These are phyloP conservation scores for Paedocypris micromegethes DNA, from an alignment of 2,797 vertebrate genomes.

Conservation along the genomic window DNA sequence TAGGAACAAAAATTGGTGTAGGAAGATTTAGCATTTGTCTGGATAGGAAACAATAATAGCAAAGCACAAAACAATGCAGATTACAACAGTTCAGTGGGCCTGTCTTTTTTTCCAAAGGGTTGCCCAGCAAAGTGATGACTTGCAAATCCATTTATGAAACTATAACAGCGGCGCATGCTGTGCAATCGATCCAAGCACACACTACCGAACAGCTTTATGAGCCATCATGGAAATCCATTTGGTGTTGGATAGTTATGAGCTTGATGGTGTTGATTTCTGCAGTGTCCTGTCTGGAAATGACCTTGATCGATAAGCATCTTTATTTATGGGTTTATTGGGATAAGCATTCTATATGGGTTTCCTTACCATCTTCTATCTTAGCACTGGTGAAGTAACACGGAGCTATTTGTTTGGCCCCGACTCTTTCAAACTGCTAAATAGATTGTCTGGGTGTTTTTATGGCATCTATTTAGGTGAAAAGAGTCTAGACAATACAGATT, in stretches of 20 bases:
- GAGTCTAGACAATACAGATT: slow-evolving; percentile 56
- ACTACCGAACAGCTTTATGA: slow-evolving; percentile 43
- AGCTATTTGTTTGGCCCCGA: slow-evolving; percentile 37
- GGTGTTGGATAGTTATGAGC: slow-evolving; percentile 64
- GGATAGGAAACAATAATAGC: not conserved
- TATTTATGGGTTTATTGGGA: slow-evolving; percentile 40
- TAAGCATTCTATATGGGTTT: no score
- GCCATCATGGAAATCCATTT: slow-evolving; percentile 61
- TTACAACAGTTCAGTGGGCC: slow-evolving; percentile 6
- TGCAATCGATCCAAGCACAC: slow-evolving; percentile 55
- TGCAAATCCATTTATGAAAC: slow-evolving; percentile 55
- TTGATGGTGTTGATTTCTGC: slow-evolving; percentile 60
- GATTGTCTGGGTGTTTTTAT: slow-evolving; percentile 38
- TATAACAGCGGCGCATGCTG: slow-evolving; percentile 47
- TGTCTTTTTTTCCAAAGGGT: slow-evolving; percentile 31
- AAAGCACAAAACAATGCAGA: slow-evolving; percentile 5
- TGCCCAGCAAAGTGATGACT: slow-evolving; percentile 54
- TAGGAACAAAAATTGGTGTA: no score
- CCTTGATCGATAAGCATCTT: slow-evolving; percentile 65
- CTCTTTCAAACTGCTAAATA: slow-evolving; percentile 36
- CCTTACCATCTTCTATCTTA: no score
- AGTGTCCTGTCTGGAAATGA: slow-evolving; percentile 52
- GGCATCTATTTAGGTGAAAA: slow-evolving; percentile 59
- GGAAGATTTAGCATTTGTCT: no score
- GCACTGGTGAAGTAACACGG: not conserved